Conservation (phyloP, 2,797 vertebrate genomes). For the Cephalopachus bancanus region DNA sequence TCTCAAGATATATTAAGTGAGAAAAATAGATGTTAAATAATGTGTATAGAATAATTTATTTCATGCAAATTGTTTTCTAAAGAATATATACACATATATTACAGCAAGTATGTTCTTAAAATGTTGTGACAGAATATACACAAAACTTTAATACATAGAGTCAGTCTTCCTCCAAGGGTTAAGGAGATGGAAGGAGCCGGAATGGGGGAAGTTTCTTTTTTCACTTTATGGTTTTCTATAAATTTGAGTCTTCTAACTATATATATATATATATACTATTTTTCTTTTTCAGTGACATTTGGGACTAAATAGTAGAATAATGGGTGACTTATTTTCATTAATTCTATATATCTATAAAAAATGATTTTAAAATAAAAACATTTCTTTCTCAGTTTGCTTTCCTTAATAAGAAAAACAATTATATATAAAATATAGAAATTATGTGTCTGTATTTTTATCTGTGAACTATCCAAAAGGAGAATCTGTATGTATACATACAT, state of each 20-base stretch:
- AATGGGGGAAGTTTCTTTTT: not conserved
- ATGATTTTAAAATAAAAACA: slow-evolving; percentile 53
- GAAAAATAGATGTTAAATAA: not conserved
- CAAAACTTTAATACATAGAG: not conserved
- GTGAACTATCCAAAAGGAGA: not conserved
- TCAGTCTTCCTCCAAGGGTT: slow-evolving; percentile 13
- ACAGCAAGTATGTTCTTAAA: slow-evolving; percentile 31
- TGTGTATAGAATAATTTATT: not conserved
- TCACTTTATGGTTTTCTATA: not conserved
- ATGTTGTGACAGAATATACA: slow-evolving; percentile 25
- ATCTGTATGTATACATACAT: not conserved
- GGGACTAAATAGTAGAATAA: not conserved
- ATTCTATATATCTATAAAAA: slow-evolving; percentile 8
- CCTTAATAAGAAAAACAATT: not conserved
- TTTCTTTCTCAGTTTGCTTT: not conserved
- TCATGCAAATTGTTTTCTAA: not conserved
- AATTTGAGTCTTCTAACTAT: slow-evolving; percentile 48
- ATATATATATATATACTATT: not conserved
- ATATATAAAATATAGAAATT: not conserved
- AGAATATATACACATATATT: not conserved
- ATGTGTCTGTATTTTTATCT: not conserved
- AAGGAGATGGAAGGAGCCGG: not conserved
- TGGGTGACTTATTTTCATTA: slow-evolving; percentile 44
- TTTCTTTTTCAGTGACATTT: slow-evolving; percentile 38
- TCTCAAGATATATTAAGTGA: not conserved